Percentiles rank a stretch among this genome's conserved stretches.
Conservation (phyloP, 92 coral and sea anemone genomes). For the Zoanthus solanderi region DNA sequence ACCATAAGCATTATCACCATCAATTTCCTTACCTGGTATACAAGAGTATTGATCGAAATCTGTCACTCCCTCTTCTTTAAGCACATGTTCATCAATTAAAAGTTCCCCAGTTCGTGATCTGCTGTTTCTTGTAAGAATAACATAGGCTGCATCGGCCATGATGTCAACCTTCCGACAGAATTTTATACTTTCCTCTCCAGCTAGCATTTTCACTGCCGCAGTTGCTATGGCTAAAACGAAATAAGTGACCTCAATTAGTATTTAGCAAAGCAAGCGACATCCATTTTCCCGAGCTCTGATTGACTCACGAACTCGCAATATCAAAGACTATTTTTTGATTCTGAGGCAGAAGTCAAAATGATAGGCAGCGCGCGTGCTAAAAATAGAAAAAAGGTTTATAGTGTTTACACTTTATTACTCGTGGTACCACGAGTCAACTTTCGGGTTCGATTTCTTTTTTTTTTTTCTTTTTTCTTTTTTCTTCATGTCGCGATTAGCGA, state of each 20-base stretch:
- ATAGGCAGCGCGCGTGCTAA: too few relatives aligned
- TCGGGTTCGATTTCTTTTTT: too few relatives aligned
- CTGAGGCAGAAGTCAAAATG: too few relatives aligned
- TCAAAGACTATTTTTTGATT: too few relatives aligned
- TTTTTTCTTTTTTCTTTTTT: too few relatives aligned
- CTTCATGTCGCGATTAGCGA: too few relatives aligned
- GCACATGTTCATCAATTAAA: constrained; percentile 90
- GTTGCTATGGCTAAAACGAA: constrained; percentile 79
- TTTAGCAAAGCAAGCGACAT: not conserved
- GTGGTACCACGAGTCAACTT: too few relatives aligned
- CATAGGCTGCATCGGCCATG: constrained; percentile 98
- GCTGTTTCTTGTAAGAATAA: constrained; percentile 88
- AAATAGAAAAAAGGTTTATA: too few relatives aligned
- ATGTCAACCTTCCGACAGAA: constrained; percentile 88
- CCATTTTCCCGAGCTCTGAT: not conserved
- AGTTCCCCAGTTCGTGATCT: constrained; percentile 96
- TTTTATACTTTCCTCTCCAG: constrained; percentile 79
- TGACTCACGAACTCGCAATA: too few relatives aligned
- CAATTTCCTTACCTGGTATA: constrained; percentile 79
- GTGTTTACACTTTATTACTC: too few relatives aligned
- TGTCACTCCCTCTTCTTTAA: constrained; percentile 86
- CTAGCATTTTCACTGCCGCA: constrained; percentile 92
- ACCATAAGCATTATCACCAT: not conserved
- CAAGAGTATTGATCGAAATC: constrained; percentile 87
- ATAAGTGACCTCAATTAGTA: not conserved